These are phyloP conservation scores for Gymnopithys bicolor DNA, from an alignment of 2,797 vertebrate genomes.

Conservation along the genomic window DNA sequence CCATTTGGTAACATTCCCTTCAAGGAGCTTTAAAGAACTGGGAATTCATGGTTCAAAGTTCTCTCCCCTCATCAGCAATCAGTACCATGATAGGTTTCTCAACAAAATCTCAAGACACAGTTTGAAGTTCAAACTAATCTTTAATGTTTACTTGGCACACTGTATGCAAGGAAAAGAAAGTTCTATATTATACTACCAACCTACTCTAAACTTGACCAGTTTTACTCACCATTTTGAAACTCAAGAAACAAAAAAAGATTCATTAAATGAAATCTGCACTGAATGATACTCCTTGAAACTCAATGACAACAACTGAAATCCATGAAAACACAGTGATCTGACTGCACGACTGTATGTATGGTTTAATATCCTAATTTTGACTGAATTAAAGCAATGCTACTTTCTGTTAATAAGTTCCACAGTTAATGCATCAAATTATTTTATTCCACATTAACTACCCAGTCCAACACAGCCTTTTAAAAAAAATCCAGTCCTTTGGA, in stretches of 20 bases:
- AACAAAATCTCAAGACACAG: not conserved
- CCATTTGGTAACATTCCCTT: not conserved
- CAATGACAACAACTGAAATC: not conserved
- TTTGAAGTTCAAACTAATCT: not conserved
- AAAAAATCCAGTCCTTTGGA: not conserved
- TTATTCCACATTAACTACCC: not conserved
- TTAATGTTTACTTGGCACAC: not conserved
- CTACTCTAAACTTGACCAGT: not conserved
- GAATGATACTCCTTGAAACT: not conserved
- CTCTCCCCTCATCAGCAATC: not conserved
- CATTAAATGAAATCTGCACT: not conserved
- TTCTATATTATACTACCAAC: not conserved
- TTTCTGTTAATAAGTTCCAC: not conserved
- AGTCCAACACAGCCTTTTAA: not conserved
- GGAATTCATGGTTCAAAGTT: not conserved
- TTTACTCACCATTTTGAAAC: not conserved
- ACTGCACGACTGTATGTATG: not conserved
- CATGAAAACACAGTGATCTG: not conserved
- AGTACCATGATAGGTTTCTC: not conserved
- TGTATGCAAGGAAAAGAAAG: not conserved
- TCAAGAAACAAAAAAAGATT: not conserved
- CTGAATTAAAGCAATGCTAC: not conserved
- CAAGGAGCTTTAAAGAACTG: not conserved
- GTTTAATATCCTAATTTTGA: not conserved
- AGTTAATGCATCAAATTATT: not conserved